phyloP scores from a whole-genome alignment of 2,888 invertebrate species.

The Pogonocherus hispidulus region DNA sequence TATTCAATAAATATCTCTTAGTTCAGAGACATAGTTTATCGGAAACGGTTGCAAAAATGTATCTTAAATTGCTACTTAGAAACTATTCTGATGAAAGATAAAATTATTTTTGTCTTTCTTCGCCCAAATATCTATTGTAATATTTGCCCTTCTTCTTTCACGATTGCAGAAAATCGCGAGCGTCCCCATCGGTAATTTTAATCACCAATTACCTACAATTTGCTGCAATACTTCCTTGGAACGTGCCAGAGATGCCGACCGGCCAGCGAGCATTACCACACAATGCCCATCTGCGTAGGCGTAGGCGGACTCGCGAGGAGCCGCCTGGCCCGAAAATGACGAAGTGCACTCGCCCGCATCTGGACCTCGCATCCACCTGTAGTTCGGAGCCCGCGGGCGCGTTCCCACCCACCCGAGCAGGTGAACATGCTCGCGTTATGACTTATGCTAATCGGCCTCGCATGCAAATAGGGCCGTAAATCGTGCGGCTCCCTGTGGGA shows the following conservation, averaged over 20 bases:
- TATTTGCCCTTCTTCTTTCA: too few relatives aligned
- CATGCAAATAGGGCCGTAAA: slow-evolving; percentile 51
- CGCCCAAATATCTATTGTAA: too few relatives aligned
- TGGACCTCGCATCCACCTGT: slow-evolving; percentile 50
- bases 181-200: too few relatives aligned
- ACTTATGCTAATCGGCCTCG: slow-evolving; percentile 50
- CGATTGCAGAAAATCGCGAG: too few relatives aligned
- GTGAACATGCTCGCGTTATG: slow-evolving; percentile 49
- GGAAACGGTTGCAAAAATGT: too few relatives aligned
- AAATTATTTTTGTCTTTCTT: too few relatives aligned
- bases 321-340: slow-evolving; percentile 45
- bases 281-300: slow-evolving; percentile 40
- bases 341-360: slow-evolving; percentile 46
- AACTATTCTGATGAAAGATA: too few relatives aligned
- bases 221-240: background rate
- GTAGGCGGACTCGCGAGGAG: slow-evolving; percentile 49
- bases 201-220: slow-evolving; percentile 8
- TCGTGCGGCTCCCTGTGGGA: slow-evolving; percentile 44
- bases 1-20: too few relatives aligned
- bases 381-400: slow-evolving; percentile 45
- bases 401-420: slow-evolving; percentile 49
- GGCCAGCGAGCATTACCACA: slow-evolving; percentile 33
- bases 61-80: too few relatives aligned
- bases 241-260: too few relatives aligned
- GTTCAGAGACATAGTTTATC: too few relatives aligned